Evolutionary conservation across 2,888 invertebrate genomes (phyloP).

Genomic region (Ochropleura plecta): DNA sequence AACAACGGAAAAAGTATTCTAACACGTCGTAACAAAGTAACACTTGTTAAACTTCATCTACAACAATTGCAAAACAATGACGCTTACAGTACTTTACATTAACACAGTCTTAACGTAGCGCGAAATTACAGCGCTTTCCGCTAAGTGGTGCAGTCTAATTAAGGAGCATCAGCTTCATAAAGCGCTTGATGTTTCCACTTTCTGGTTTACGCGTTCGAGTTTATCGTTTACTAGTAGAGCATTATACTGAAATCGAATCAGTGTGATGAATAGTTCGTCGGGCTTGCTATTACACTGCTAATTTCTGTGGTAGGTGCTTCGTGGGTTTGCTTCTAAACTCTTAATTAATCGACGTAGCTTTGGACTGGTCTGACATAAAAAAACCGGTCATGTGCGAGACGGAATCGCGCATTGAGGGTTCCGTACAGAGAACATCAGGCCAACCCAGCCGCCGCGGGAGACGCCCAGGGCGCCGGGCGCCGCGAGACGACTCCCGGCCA

Average conservation of each 20-base stretch:
- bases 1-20: slow-evolving; percentile 5
- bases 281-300: neutral
- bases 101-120: slow-evolving; percentile 33
- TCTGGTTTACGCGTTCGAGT: slow-evolving; percentile 32
- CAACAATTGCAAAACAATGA: slow-evolving; percentile 31
- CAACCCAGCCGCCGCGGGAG: too few relatives aligned
- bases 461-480: too few relatives aligned
- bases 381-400: too few relatives aligned
- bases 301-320: neutral
- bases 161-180: slow-evolving; percentile 40
- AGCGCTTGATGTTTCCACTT: slow-evolving; percentile 26
- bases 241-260: neutral
- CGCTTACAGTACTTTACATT: slow-evolving; percentile 40
- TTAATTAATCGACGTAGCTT: neutral
- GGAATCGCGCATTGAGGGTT: too few relatives aligned
- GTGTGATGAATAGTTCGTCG: neutral
- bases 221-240: slow-evolving; percentile 19
- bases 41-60: slow-evolving; percentile 37
- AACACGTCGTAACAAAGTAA: slow-evolving; percentile 16
- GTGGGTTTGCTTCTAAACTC: neutral
- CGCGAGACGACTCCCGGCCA: too few relatives aligned
- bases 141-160: slow-evolving; percentile 42
- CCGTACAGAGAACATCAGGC: too few relatives aligned
- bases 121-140: slow-evolving; percentile 45
- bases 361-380: neutral